phyloP scores from a whole-genome alignment of 2,888 invertebrate species.

The Netelia inedita region DNA sequence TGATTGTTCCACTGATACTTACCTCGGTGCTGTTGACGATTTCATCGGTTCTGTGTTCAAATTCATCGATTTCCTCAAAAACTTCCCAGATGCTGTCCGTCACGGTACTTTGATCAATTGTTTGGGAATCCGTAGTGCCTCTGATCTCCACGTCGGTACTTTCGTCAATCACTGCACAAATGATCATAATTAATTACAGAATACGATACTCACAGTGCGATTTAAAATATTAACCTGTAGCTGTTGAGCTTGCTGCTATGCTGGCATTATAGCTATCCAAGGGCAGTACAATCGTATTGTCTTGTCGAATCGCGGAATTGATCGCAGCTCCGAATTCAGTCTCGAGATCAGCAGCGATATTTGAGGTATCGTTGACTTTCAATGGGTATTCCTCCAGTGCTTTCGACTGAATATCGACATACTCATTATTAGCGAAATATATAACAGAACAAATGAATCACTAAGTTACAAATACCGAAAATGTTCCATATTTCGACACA shows the following conservation, averaged over 20 bases:
- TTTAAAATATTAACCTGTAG: slow-evolving; percentile 4
- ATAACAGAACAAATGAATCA: background rate
- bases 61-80: no score
- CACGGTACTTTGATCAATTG: no score
- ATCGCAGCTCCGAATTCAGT: background rate
- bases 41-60: background rate
- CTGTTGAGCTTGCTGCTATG: background rate
- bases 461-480: background rate
- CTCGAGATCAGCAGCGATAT: background rate
- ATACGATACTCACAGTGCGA: background rate
- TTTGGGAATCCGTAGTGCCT: no score
- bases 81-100: no score
- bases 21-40: background rate
- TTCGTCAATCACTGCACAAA: slow-evolving; percentile 8
- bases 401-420: background rate
- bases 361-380: background rate
- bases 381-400: background rate
- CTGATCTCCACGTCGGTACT: no score
- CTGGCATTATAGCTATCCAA: background rate
- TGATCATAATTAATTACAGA: background rate
- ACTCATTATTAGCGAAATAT: background rate
- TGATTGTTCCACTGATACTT: background rate
- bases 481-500: background rate
- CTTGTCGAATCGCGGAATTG: background rate
- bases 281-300: background rate